phyloP scores from a whole-genome alignment of 2,888 invertebrate genomes.

The Melangyna quadrimaculata region DNA sequence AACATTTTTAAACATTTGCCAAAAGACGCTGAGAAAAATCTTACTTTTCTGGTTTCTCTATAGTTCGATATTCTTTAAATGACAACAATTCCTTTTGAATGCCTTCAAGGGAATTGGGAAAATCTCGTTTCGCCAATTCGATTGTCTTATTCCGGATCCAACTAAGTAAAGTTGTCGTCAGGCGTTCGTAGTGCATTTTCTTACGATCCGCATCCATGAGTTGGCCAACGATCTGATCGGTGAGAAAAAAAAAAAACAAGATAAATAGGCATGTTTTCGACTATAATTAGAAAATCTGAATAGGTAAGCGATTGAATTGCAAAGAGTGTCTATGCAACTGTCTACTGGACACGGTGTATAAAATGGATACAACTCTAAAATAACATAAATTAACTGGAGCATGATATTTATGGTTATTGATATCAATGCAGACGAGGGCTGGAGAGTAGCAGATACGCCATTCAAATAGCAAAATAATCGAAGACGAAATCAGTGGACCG shows the following conservation, averaged over 20 bases:
- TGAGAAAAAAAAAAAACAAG: conserved; percentile 14
- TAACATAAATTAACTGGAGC: conserved; percentile 64
- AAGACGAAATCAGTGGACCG: conserved; percentile 54
- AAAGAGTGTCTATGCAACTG: conserved; percentile 52
- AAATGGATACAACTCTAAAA: conserved; percentile 42
- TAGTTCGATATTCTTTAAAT: conserved; percentile 97
- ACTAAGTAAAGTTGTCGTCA: conserved; percentile 92
- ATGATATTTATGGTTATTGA: conserved; percentile 69
- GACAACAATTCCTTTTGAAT: conserved; percentile 93
- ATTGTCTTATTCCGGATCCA: conserved; percentile 95
- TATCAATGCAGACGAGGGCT: neutral
- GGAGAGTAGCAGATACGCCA: neutral
- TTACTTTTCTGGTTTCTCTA: conserved; percentile 98
- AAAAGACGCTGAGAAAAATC: conserved; percentile 74
- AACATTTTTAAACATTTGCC: neutral
- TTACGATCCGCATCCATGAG: conserved; percentile 97
- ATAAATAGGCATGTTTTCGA: neutral
- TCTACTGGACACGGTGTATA: conserved; percentile 60
- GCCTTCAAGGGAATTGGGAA: conserved; percentile 97
- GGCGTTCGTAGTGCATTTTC: conserved; percentile 92
- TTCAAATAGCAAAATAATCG: conserved; percentile 46
- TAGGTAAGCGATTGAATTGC: conserved; percentile 50
- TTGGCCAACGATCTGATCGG: conserved; percentile 94
- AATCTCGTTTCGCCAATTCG: conserved; percentile 91
- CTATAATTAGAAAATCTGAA: conserved; percentile 19